phyloP scores from a whole-genome alignment of 1,140 invertebrate genomes.

The Cryptotermes secundus region DNA sequence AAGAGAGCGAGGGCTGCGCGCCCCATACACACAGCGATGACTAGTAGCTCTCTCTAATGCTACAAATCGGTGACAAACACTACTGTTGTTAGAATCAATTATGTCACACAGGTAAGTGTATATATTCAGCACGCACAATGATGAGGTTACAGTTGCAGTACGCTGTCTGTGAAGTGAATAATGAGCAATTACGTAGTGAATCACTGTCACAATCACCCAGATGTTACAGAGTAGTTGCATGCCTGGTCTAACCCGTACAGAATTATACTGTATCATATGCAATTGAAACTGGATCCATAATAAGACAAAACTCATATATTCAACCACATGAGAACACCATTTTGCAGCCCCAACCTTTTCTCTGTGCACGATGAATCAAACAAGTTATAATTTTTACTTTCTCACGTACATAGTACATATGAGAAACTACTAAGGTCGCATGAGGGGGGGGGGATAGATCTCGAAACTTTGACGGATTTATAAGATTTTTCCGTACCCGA shows the following conservation, averaged over 20 bases:
- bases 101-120: background rate
- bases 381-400: no score
- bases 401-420: no score
- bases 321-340: background rate
- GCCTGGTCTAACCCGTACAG: background rate
- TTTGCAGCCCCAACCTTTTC: no score
- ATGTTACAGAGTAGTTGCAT: background rate
- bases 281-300: background rate
- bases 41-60: background rate
- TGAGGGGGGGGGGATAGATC: no score
- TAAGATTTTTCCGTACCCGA: no score
- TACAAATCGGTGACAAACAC: background rate
- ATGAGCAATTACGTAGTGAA: background rate
- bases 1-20: no score
- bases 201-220: background rate
- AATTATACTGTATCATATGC: background rate
- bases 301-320: background rate
- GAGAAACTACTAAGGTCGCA: no score
- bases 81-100: background rate
- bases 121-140: background rate
- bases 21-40: background rate
- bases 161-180: background rate
- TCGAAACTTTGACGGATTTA: no score
- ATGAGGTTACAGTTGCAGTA: background rate
- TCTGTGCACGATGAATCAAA: no score